Percentiles rank a stretch among this genome's conserved stretches.
phyloP scores from a whole-genome alignment of 92 coral and sea anemone genomes.

The Porites cylindrica region DNA sequence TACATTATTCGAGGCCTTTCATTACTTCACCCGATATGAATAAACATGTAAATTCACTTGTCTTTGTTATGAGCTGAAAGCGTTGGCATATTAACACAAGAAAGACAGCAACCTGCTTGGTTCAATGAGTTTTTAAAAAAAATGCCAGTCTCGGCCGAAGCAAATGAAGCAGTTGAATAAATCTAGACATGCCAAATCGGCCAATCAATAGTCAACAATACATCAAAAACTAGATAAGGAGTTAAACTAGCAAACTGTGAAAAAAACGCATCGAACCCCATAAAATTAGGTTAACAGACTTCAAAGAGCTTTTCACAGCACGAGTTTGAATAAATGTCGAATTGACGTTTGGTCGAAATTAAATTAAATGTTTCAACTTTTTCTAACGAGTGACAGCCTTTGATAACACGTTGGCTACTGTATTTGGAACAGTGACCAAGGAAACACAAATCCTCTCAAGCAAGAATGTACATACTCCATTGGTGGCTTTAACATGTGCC shows the following conservation, averaged over 20 bases:
- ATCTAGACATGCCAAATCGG: no score
- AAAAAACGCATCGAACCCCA: not conserved
- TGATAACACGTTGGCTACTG: no score
- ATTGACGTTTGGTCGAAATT: not conserved
- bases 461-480: not conserved
- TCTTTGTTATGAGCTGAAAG: constrained; percentile 33
- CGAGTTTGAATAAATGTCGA: not conserved
- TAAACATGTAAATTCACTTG: constrained; percentile 55
- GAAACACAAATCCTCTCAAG: not conserved
- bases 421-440: not conserved
- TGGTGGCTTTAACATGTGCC: no score
- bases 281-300: not conserved
- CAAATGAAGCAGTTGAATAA: not conserved
- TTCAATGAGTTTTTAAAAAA: constrained; percentile 4
- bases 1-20: constrained; percentile 16
- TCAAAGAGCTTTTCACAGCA: not conserved
- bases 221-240: not conserved
- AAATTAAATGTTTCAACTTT: not conserved
- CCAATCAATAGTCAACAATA: not conserved
- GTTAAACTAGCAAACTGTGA: not conserved
- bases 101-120: constrained; percentile 41
- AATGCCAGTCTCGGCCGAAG: not conserved
- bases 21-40: constrained; percentile 43
- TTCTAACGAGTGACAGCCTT: not conserved
- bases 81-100: not conserved